Base-by-base conservation (phyloP, 2,797 vertebrate species). In the Xenops minutus region DNA sequence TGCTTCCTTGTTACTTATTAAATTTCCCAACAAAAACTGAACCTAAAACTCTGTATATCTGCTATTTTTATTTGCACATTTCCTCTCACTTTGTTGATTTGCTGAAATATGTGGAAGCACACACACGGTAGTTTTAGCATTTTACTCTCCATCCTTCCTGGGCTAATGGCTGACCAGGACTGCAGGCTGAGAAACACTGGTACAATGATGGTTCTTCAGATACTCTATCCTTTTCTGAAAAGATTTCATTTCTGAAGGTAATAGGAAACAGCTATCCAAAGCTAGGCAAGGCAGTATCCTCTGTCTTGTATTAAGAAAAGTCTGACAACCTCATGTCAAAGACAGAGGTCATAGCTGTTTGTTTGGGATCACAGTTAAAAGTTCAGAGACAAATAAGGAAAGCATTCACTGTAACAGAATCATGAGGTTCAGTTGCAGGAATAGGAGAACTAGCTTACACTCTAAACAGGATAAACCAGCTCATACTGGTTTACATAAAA, bases 401-500 rank as follows among this genome's bases (percentile, higher is more conserved):
- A 92, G 63, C 74, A 74, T 46, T 59, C 52, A 63, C 49, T 34
- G 41, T 15, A 73, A 76, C 24, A 14, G 74, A 92, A 82, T 71
- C 49, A 59, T 78, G 78, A 74, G 52, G 52, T 64, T 82, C 48
- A 62, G 61, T 43, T 76, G 83, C 5, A 14, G 63, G 52, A 95
- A 95, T 11, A 46, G 66, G 44, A 90, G 88, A 90, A 79, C 22
- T 21, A 52, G 63, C 67, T 94, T 77, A 63, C 17, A 77, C 74
- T 79, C 76, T 43, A 58, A 97, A 94, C 91, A 95, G 96, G 88
- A 94, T 87, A 92, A 94, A 96, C 95, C 80, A 95, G 94, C 77
- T 96, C 77, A 43, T 46, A 71, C 77, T 10, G 37, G 89, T 93
- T 96, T 88, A 95, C 26, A 74, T 76, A 86, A 90, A 95, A 78